Base-by-base conservation (phyloP, 2,113 vertebrate genomes). In the Empidonax traillii region DNA sequence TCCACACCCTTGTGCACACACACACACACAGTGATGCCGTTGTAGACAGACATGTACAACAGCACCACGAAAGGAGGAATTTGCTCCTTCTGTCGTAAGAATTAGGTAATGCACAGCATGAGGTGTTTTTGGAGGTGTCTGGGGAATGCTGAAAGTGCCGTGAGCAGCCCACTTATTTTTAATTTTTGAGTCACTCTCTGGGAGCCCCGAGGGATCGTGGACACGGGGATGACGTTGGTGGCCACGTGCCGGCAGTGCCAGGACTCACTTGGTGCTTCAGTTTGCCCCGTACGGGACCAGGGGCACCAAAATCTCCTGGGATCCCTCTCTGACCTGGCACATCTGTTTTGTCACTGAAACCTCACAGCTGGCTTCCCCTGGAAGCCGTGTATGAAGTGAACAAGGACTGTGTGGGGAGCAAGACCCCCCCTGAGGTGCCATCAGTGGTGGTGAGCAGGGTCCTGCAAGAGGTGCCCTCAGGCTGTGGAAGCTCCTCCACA, bases 331-430 rank as follows among this genome's bases (percentile, higher is more conserved):
- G 39, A 2, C 10, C 69, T 3, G 13, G n/a, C 51, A 35, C 31
- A 2, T 5, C 30, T 6, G 28, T 18, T 10, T 16, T 9, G 43
- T 1, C 5, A 7, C 46, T 10, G 49, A 3, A 14, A 3, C 13
- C n/a, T 19, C 8, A 2, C 21, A 9, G 17, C 1, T n/a, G 85
- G 49, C n/a, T 61, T 41, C 69, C 73, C 44, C 67, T 43, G 76
- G 55, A 3, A 19, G 35, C 56, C 0, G 0, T 3, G 51, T 6
- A 0, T 4, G 65, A 28, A 6, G 4, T 0, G 16, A 19, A 1
- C 47, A n/a, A 12, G 44, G 85, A 1, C 12, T 0, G 31, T 1
- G 17, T 8, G 6, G 39, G 2, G 4, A 65, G 37, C 14, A 6
- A 2, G 72, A 23, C 13, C 52, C 41, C 59, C 23, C 0, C 17